Base-by-base conservation (phyloP, 1,140 invertebrate genomes). In the Drosophila subpulchrella region DNA sequence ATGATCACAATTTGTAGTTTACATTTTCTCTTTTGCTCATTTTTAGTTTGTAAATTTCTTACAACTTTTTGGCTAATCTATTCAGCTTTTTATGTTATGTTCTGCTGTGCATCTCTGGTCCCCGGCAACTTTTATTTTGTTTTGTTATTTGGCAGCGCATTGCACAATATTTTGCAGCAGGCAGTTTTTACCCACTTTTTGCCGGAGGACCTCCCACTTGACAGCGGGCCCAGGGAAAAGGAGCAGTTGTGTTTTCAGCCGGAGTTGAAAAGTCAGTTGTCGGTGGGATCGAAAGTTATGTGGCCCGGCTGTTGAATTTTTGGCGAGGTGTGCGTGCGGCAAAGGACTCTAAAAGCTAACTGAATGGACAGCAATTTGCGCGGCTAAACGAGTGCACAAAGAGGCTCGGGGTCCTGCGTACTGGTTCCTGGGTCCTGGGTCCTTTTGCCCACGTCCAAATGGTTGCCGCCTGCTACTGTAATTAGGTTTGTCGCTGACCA, bases 361-460 rank as follows among this genome's bases (percentile, higher is more conserved):
- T 86, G 71, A 86, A 86, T 89, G 83, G 79, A 79, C 76, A 76
- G 71, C 84, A 86, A 86, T 86, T 86, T 86, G 84, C 75, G 76
- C 76, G 79, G 76, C 83, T 83, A 86, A 86, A 83, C 83, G 83
- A 88, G 74, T 85, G 62, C 56, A 86, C 78, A 82, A 88, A 86
- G 79, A 27, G 27, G 27, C n/a, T 12, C 20, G 20, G 20, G 20
- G 20, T 20, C 0, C 20, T 20, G 20, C 1, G 75, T 15, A 6
- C 2, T 8, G n/a, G 27, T 27, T 12, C 24, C 54, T 17, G 36
- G 36, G 15, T 36, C 32, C 48, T 58, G 20, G 10, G 15, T 38
- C 32, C n/a, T 36, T 34, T 17, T 0, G 2, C 27, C n/a, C 54
- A n/a, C 39, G 12, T 47, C 24, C 24, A 10, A 13, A 30, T 17